A percentile compares a stretch with the other conserved stretches of the same genome.
Evolutionary conservation across 2,888 invertebrate genomes (phyloP).

Genomic region (Lymantria dispar): DNA sequence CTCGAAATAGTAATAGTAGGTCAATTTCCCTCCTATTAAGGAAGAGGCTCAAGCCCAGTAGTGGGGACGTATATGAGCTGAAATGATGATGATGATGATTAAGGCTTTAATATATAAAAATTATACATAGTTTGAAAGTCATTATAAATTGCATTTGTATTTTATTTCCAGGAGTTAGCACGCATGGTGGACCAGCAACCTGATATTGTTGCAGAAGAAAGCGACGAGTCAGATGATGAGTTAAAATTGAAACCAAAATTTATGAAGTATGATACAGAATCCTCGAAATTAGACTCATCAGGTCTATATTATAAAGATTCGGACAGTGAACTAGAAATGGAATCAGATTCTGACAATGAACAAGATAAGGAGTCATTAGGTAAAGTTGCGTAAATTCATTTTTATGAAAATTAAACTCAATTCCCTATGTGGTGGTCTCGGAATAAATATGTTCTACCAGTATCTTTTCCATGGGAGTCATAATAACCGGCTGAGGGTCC

Average conservation of each 20-base stretch:
- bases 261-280: slow-evolving; percentile 85
- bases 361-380: slow-evolving; percentile 82
- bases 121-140: not conserved
- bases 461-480: too few species aligned
- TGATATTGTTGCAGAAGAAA: slow-evolving; percentile 85
- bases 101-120: too few species aligned
- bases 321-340: slow-evolving; percentile 84
- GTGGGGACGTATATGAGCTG: too few species aligned
- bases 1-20: too few species aligned
- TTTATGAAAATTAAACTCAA: too few species aligned
- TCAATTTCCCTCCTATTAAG: too few species aligned
- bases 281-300: slow-evolving; percentile 86
- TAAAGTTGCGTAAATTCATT: slow-evolving; percentile 29
- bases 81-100: too few species aligned
- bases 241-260: slow-evolving; percentile 77
- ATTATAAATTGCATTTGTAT: too few species aligned
- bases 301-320: slow-evolving; percentile 87
- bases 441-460: too few species aligned
- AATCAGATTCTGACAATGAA: slow-evolving; percentile 80
- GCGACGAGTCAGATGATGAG: slow-evolving; percentile 84
- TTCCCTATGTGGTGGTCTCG: too few species aligned
- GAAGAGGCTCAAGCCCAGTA: too few species aligned
- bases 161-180: slow-evolving; percentile 72
- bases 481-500: too few species aligned
- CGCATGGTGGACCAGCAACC: slow-evolving; percentile 84